Evolutionary conservation across 2,797 vertebrate genomes (phyloP).

Genomic region (Paguma larvata): DNA sequence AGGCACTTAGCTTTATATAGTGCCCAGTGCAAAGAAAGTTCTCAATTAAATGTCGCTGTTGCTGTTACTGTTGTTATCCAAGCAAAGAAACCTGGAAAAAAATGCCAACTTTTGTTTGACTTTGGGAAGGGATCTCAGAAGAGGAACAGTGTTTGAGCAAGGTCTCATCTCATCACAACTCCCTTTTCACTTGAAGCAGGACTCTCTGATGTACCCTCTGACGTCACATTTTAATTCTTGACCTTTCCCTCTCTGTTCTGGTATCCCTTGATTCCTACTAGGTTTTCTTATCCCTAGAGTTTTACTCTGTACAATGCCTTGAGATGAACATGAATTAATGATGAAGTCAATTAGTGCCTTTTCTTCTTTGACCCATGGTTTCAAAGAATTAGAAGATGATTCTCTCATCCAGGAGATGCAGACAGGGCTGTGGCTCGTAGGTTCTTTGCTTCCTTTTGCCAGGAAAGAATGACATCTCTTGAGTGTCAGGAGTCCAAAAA

Average conservation of each 20-base stretch:
- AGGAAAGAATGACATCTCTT: neutral
- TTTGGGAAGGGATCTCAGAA: neutral
- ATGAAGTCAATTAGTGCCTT: neutral
- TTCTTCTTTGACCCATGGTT: neutral
- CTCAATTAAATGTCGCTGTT: neutral
- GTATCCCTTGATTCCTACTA: neutral
- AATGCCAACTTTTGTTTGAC: neutral
- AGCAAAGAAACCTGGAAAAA: neutral
- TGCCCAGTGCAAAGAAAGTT: neutral
- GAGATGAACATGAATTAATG: neutral
- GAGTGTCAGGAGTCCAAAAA: neutral
- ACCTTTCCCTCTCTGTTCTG: neutral
- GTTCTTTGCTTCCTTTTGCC: neutral
- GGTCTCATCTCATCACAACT: neutral
- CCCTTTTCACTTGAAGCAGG: neutral
- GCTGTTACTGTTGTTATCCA: neutral
- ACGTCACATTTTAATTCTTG: neutral
- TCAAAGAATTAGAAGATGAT: neutral
- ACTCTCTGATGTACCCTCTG: neutral
- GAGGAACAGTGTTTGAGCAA: neutral
- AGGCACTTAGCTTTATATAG: neutral
- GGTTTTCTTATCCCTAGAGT: neutral
- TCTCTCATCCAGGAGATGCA: neutral
- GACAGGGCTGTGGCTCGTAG: neutral
- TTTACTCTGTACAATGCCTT: neutral